Conservation (phyloP, 2,113 vertebrate species). For the Hyperopisus bebe region DNA sequence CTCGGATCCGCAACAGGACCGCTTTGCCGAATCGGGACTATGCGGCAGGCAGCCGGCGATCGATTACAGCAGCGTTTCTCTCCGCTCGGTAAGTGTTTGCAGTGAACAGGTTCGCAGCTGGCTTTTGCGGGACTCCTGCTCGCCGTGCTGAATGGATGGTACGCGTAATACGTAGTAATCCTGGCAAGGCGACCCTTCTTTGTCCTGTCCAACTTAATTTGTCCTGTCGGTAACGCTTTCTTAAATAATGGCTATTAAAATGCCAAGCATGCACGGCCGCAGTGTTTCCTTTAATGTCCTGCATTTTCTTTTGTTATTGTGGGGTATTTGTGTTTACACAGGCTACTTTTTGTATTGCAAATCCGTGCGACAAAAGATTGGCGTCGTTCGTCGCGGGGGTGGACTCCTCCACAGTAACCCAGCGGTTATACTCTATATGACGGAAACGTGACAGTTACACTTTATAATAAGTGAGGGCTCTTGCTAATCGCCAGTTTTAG, state of each 20-base stretch:
- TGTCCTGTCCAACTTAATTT: constrained; percentile 17
- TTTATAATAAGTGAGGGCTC: neutral
- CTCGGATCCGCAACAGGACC: neutral
- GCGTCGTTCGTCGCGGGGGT: neutral
- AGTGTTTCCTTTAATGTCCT: neutral
- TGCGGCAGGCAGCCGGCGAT: neutral
- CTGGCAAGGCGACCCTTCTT: constrained; percentile 9
- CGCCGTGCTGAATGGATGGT: neutral
- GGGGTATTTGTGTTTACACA: neutral
- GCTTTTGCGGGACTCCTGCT: neutral
- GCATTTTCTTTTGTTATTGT: neutral
- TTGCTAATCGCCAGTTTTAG: neutral
- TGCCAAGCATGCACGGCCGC: neutral
- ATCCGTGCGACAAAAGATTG: constrained; percentile 7
- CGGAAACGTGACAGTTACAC: neutral
- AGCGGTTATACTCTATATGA: neutral
- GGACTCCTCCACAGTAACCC: neutral
- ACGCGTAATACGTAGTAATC: neutral
- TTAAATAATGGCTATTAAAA: neutral
- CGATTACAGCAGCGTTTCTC: neutral
- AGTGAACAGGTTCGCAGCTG: neutral
- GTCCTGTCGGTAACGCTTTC: neutral
- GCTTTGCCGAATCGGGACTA: neutral
- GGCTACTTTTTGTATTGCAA: neutral
- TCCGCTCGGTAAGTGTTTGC: neutral